phyloP scores from a whole-genome alignment of 2,113 vertebrate genomes.

The Ramphastos sulfuratus region DNA sequence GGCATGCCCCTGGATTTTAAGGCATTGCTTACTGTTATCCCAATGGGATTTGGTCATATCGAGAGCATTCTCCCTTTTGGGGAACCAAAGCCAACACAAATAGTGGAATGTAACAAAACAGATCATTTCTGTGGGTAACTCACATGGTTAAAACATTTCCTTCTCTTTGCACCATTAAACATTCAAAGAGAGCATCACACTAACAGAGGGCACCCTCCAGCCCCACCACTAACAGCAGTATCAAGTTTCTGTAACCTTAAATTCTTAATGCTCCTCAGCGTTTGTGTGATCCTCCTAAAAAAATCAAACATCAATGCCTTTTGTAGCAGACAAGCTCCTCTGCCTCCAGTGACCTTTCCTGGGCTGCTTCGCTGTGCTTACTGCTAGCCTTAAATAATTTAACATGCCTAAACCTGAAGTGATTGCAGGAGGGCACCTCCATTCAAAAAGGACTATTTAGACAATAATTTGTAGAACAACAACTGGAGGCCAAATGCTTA shows the following conservation, averaged over 20 bases:
- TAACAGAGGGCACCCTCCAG: not conserved
- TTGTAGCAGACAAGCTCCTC: not conserved
- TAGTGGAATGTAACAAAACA: not conserved
- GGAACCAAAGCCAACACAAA: not conserved
- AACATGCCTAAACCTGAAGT: not conserved
- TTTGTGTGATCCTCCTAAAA: not conserved
- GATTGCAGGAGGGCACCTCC: not conserved
- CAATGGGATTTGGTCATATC: not conserved
- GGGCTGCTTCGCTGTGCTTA: not conserved
- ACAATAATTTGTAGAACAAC: slow-evolving; percentile 1
- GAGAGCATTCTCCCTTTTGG: not conserved
- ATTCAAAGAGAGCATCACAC: not conserved
- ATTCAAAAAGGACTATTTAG: slow-evolving; percentile 4
- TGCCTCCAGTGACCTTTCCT: slow-evolving; percentile 6
- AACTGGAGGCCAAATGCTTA: slow-evolving; percentile 11
- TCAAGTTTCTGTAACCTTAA: not conserved
- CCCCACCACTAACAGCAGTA: not conserved
- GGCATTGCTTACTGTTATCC: not conserved
- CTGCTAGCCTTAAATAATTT: not conserved
- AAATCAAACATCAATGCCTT: not conserved
- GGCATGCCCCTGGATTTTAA: not conserved
- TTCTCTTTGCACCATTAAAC: not conserved
- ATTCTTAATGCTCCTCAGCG: not conserved
- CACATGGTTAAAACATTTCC: not conserved
- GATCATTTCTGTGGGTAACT: not conserved